A percentile compares a stretch with the other conserved stretches of the same genome.
Evolutionary conservation across 2,113 vertebrate species (phyloP).

Genomic region (Crotalus viridis): DNA sequence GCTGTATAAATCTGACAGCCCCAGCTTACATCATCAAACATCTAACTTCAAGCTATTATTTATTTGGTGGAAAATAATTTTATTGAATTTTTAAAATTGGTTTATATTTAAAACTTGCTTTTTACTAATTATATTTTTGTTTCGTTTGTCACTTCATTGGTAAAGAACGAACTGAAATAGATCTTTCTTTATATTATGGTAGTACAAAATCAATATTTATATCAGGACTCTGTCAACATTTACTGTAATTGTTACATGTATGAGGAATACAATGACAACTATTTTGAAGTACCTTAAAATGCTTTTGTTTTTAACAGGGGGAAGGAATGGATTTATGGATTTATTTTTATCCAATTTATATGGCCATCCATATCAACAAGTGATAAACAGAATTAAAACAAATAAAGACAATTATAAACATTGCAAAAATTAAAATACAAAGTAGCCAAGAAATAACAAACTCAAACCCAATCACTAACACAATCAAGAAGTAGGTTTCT

Average conservation of each 20-base stretch:
- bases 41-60: not conserved
- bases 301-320: conserved; percentile 37
- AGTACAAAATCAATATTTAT: conserved; percentile 50
- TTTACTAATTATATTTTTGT: conserved; percentile 48
- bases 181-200: conserved; percentile 58
- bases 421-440: not conserved
- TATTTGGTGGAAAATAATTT: not conserved
- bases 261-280: conserved; percentile 32
- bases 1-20: not conserved
- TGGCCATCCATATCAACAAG: not conserved
- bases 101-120: conserved; percentile 49
- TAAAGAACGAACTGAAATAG: conserved; percentile 43
- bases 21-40: not conserved
- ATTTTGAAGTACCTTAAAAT: conserved; percentile 43
- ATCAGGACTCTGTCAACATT: conserved; percentile 46
- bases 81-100: not conserved
- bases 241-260: conserved; percentile 51
- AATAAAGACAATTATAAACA: not conserved
- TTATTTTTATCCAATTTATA: not conserved
- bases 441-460: not conserved
- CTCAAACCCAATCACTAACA: not conserved
- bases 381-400: not conserved
- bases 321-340: not conserved
- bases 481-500: not conserved
- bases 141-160: conserved; percentile 26